These are phyloP conservation scores for Palaemon carinicauda DNA, from an alignment of 1,140 invertebrate species.

Conservation along the genomic window DNA sequence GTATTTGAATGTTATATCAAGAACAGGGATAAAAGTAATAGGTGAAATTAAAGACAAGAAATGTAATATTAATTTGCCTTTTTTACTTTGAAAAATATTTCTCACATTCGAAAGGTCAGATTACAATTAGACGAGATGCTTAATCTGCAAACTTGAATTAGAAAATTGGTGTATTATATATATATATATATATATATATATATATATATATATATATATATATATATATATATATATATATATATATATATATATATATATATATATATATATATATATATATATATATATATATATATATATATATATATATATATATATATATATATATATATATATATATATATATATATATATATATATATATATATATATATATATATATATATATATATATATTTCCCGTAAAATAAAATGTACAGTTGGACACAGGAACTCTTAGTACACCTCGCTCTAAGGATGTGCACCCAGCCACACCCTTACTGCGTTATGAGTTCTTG, in stretches of 20 bases:
- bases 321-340: constrained; percentile 6
- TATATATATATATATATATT: not conserved
- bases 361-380: not conserved
- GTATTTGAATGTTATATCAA: too few species aligned
- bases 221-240: not conserved
- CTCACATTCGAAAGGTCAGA: too few species aligned
- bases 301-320: constrained; percentile 21
- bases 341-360: not conserved
- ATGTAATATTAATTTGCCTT: too few species aligned
- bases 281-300: constrained; percentile 19
- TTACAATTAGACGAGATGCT: not conserved
- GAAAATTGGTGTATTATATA: too few species aligned
- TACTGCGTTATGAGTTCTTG: too few species aligned
- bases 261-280: constrained; percentile 19
- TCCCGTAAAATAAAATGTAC: not conserved
- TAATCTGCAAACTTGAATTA: not conserved
- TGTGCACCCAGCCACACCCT: too few species aligned
- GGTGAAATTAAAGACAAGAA: too few species aligned
- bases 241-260: constrained; percentile 5
- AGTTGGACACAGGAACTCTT: too few species aligned
- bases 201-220: not conserved
- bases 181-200: not conserved
- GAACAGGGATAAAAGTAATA: too few species aligned
- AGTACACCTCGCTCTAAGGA: too few species aligned
- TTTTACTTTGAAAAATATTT: too few species aligned